Evolutionary conservation across 2,888 invertebrate genomes (phyloP).

Genomic region (Netelia virgata): DNA sequence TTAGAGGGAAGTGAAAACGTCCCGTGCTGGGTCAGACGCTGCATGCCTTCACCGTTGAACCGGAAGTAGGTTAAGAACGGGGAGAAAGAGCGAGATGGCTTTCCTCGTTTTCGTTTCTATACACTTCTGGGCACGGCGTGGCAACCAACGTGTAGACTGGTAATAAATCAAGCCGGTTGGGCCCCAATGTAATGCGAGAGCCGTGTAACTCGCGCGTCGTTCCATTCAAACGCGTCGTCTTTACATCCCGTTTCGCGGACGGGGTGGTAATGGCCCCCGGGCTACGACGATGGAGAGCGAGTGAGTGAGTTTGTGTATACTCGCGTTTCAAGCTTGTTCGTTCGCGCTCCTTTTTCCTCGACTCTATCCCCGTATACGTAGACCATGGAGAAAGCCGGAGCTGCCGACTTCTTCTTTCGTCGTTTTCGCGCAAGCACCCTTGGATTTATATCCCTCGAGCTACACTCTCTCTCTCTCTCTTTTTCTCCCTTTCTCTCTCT

Average conservation of each 20-base stretch:
- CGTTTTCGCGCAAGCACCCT: constrained; percentile 58
- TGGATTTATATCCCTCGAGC: constrained; percentile 61
- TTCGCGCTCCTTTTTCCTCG: constrained; percentile 63
- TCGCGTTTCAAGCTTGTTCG: constrained; percentile 75
- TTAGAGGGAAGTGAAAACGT: constrained; percentile 52
- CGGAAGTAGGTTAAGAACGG: constrained; percentile 68
- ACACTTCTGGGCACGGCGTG: constrained; percentile 41
- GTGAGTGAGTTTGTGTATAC: constrained; percentile 73
- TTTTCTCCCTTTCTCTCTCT: constrained; percentile 15
- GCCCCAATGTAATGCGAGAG: constrained; percentile 77
- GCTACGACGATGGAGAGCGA: constrained; percentile 58
- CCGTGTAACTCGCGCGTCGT: constrained; percentile 75
- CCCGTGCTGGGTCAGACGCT: constrained; percentile 56
- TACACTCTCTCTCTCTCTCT: neutral
- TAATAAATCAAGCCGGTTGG: constrained; percentile 77
- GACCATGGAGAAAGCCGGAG: constrained; percentile 45
- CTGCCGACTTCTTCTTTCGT: constrained; percentile 66
- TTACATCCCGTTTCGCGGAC: constrained; percentile 72
- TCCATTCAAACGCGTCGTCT: constrained; percentile 78
- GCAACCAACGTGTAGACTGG: constrained; percentile 56
- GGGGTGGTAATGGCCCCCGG: constrained; percentile 78
- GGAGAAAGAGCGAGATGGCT: constrained; percentile 30
- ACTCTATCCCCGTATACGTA: constrained; percentile 7
- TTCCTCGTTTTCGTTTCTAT: constrained; percentile 32
- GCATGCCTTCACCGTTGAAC: constrained; percentile 34